Evolutionary conservation across 2,888 invertebrate genomes (phyloP).

Genomic region (Amphipoea lucens): DNA sequence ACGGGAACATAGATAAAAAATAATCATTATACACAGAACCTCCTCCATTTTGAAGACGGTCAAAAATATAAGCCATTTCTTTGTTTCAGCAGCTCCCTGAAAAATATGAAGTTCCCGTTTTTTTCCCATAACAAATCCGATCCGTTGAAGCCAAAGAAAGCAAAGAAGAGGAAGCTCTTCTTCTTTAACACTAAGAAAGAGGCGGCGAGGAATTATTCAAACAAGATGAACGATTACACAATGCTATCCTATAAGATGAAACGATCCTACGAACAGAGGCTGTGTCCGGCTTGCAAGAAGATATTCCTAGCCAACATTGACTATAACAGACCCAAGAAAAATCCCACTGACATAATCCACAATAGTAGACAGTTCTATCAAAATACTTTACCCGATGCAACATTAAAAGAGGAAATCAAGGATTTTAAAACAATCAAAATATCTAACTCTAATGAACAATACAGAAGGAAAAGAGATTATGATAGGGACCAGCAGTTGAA

Average conservation of each 20-base stretch:
- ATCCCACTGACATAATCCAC: conserved; percentile 55
- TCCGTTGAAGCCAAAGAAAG: conserved; percentile 67
- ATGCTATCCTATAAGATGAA: conserved; percentile 50
- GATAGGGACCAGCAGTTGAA: conserved; percentile 68
- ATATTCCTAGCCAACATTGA: conserved; percentile 40
- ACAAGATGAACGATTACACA: conserved; percentile 23
- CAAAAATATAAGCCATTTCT: conserved; percentile 3
- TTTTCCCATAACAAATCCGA: conserved; percentile 80
- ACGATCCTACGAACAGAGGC: conserved; percentile 60
- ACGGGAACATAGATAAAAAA: background rate
- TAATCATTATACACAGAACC: background rate
- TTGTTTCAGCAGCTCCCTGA: conserved; percentile 77
- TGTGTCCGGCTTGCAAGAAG: conserved; percentile 68
- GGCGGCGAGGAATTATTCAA: background rate
- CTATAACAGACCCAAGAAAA: conserved; percentile 36
- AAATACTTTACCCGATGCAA: conserved; percentile 29
- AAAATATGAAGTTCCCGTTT: conserved; percentile 81
- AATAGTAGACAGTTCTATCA: conserved; percentile 70
- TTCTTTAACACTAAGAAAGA: conserved; percentile 63
- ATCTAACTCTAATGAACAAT: background rate
- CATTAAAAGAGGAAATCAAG: conserved; percentile 34
- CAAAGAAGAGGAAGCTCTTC: conserved; percentile 75
- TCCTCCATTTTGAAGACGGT: background rate
- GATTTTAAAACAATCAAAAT: conserved; percentile 32
- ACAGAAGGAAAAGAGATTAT: conserved; percentile 58